Evolutionary conservation across 2,888 invertebrate genomes (phyloP).

Genomic region (Xestobium rufovillosum): DNA sequence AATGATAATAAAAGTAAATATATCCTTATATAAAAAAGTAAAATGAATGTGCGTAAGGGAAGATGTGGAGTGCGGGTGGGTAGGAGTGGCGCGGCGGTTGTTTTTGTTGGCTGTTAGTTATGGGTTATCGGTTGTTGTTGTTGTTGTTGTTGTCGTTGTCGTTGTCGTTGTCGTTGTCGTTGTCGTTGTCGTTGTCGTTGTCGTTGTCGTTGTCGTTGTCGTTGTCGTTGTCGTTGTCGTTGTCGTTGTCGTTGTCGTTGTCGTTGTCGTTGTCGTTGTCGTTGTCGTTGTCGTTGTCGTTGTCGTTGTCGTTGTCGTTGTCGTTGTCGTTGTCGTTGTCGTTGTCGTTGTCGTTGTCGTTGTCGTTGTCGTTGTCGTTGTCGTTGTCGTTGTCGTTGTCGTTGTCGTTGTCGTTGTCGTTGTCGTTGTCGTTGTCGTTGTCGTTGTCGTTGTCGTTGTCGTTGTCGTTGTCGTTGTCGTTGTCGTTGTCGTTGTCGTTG

Average conservation of each 20-base stretch:
- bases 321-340: constrained; percentile 1
- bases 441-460: constrained; percentile 1
- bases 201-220: constrained; percentile 10
- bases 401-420: constrained; percentile 2
- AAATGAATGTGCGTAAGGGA: too few relatives aligned
- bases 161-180: constrained; percentile 2
- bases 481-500: constrained; percentile 4
- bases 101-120: too few relatives aligned
- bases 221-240: constrained; percentile 1
- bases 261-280: constrained; percentile 8
- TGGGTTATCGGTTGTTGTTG: too few relatives aligned
- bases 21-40: too few relatives aligned
- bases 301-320: constrained; percentile 6
- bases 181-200: constrained; percentile 10
- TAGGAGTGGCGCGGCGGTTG: too few relatives aligned
- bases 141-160: too few relatives aligned
- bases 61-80: too few relatives aligned
- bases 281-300: constrained; percentile 12
- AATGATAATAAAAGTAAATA: too few relatives aligned
- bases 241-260: constrained; percentile 8
- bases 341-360: constrained; percentile 4
- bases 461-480: constrained; percentile 4
- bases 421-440: constrained; percentile 2
- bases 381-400: constrained; percentile 2
- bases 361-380: constrained; percentile 3